Percentiles rank a stretch among this genome's conserved stretches.
These are phyloP conservation scores for Phodopus roborovskii DNA, from an alignment of 2,113 vertebrate genomes.

Conservation along the genomic window DNA sequence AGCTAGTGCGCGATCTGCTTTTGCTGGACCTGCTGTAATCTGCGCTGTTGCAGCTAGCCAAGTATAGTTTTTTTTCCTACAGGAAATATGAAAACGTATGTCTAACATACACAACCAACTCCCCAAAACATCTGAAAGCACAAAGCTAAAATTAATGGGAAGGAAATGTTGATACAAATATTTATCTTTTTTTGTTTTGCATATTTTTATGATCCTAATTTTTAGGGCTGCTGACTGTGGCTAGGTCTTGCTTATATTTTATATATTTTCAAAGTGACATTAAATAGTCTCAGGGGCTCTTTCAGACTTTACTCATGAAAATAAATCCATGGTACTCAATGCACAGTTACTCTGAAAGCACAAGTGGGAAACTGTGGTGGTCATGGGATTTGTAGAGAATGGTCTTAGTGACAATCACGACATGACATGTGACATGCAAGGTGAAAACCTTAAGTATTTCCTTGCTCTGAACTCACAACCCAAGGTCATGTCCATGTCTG, in stretches of 20 bases:
- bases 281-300: conserved; percentile 29
- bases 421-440: background rate
- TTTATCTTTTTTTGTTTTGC: conserved; percentile 17
- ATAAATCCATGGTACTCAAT: conserved; percentile 31
- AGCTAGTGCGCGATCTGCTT: conserved; percentile 49
- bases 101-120: background rate
- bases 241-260: background rate
- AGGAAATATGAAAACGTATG: conserved; percentile 22
- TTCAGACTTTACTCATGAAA: conserved; percentile 53
- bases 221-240: background rate
- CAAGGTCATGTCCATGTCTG: background rate
- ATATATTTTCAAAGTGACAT: background rate
- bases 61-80: background rate
- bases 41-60: conserved; percentile 15
- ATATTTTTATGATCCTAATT: conserved; percentile 7
- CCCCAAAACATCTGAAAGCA: background rate
- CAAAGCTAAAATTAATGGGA: conserved; percentile 38
- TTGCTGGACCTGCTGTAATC: conserved; percentile 34
- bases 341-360: conserved; percentile 17
- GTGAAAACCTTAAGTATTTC: background rate
- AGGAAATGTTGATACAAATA: background rate
- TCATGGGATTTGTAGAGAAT: background rate
- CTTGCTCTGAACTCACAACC: background rate
- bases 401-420: background rate
- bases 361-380: conserved; percentile 2